phyloP scores from a whole-genome alignment of 1,140 invertebrate genomes.

The Lasioglossum albipes region DNA sequence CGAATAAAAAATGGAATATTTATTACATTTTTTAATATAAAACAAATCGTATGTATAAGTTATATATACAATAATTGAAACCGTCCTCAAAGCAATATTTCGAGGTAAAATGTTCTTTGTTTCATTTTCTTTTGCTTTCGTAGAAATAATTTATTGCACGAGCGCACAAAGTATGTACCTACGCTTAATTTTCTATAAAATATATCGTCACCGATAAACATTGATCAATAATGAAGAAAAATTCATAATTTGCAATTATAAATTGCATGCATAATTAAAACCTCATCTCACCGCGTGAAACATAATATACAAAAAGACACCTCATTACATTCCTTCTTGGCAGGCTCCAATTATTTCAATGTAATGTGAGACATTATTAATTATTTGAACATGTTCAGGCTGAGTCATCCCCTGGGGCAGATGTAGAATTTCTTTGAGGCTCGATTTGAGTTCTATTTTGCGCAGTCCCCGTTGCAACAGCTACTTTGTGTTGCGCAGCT shows the following conservation, averaged over 20 bases:
- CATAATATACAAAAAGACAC: constrained; percentile 45
- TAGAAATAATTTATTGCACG: constrained; percentile 64
- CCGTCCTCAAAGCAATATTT: constrained; percentile 62
- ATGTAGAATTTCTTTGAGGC: constrained; percentile 66
- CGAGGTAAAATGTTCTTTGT: constrained; percentile 48
- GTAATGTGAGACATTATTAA: constrained; percentile 54
- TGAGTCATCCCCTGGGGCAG: constrained; percentile 67
- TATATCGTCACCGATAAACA: constrained; percentile 39
- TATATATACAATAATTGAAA: constrained; percentile 75
- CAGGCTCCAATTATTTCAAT: constrained; percentile 66
- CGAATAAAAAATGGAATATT: constrained; percentile 63
- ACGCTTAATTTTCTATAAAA: constrained; percentile 52
- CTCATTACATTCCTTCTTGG: constrained; percentile 56
- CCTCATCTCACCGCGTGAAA: constrained; percentile 34
- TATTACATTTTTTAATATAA: constrained; percentile 72
- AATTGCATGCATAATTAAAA: constrained; percentile 52
- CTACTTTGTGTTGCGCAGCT: constrained; percentile 76
- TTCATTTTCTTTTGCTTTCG: constrained; percentile 17
- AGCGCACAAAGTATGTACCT: constrained; percentile 47
- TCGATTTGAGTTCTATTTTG: constrained; percentile 75
- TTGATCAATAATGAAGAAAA: constrained; percentile 41
- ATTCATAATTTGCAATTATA: constrained; percentile 50
- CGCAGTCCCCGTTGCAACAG: constrained; percentile 72
- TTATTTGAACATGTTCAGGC: constrained; percentile 69
- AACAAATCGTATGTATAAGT: constrained; percentile 70